phyloP scores from a whole-genome alignment of 2,113 vertebrate genomes.

The Rhinopomastus cyanomelas region DNA sequence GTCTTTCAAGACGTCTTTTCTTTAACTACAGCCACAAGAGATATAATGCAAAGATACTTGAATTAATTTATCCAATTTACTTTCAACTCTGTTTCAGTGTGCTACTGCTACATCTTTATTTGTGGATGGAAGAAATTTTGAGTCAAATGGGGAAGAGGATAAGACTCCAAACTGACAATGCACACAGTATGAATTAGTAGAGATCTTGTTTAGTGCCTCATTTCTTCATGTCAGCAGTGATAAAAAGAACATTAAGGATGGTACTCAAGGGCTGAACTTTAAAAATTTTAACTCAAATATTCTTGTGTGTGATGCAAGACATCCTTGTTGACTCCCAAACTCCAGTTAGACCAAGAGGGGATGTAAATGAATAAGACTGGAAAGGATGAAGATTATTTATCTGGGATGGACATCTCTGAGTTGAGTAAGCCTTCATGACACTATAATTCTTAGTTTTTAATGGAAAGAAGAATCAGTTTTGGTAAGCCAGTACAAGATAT shows the following conservation, averaged over 20 bases:
- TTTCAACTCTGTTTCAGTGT: conserved; percentile 18
- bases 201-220: conserved; percentile 33
- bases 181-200: conserved; percentile 48
- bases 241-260: conserved; percentile 25
- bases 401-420: neutral
- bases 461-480: neutral
- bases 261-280: neutral
- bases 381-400: neutral
- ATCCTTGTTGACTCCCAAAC: neutral
- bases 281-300: neutral
- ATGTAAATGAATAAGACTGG: neutral
- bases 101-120: conserved; percentile 39
- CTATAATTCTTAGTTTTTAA: neutral
- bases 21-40: conserved; percentile 15
- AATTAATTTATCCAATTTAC: conserved; percentile 26
- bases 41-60: neutral
- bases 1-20: conserved; percentile 9
- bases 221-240: conserved; percentile 53
- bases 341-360: neutral
- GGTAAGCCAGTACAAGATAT: neutral
- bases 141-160: conserved; percentile 37
- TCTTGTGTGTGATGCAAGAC: neutral
- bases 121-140: conserved; percentile 34
- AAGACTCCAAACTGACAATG: conserved; percentile 24
- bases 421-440: neutral